Evolutionary conservation across 1,140 invertebrate species (phyloP), one percentile per base, ranked within the genome.

Genomic region (Leptinotarsa lineolata): DNA sequence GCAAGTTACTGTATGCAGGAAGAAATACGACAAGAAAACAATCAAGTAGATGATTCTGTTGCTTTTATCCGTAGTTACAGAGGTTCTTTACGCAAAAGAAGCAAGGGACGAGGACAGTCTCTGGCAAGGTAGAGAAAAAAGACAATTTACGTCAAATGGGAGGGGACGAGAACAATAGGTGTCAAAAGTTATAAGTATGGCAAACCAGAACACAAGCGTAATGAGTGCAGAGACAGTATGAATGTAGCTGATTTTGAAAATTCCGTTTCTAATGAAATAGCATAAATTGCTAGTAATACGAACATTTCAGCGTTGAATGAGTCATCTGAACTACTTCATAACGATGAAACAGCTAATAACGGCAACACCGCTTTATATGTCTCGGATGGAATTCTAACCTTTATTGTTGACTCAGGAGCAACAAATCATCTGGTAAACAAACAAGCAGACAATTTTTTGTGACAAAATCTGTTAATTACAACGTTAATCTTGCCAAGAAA

Each of bases 311-410:
- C n/a, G n/a, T n/a, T n/a, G n/a, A n/a, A n/a, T n/a, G n/a, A n/a
- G n/a, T n/a, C n/a, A n/a, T n/a, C n/a, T n/a, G n/a, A n/a, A n/a
- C n/a, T n/a, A n/a, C n/a, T n/a, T n/a, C n/a, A n/a, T n/a, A n/a
- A n/a, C n/a, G n/a, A n/a, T n/a, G n/a, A 5, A 21, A 60, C 59
- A 60, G n/a, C 59, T 60, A 60, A 60, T 60, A 21, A 60, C 6
- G 59, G 59, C 59, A 60, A 6, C 59, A 60, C 6, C n/a, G 59
- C n/a, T 60, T n/a, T 60, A 60, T 60, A 5, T 60, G 59, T 60
- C 59, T 60, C 59, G n/a, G 59, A 60, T 60, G 59, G n/a, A n/a
- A 60, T 11, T 60, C 59, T 60, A 60, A 60, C 59, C 59, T 60
- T 60, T n/a, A 60, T 60, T 60, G n/a, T 60, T 60, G 59, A 60